Evolutionary conservation across 2,797 vertebrate genomes (phyloP).

Genomic region (Periparus ater): DNA sequence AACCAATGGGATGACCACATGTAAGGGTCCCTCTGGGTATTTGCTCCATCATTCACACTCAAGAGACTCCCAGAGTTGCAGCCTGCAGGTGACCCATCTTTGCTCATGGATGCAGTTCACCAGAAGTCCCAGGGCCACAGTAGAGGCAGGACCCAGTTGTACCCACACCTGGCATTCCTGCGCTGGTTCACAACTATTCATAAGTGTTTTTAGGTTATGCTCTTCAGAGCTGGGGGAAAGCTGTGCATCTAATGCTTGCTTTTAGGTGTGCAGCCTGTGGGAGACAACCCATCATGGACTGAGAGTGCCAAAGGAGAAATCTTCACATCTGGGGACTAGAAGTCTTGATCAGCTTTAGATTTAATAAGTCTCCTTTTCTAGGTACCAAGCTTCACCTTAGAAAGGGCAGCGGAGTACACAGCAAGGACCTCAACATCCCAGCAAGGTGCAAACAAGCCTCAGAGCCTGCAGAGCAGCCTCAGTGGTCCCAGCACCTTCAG

Average conservation of each 20-base stretch:
- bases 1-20: neutral
- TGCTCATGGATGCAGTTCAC: neutral
- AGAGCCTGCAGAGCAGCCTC: neutral
- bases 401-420: neutral
- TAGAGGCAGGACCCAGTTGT: fast-evolving
- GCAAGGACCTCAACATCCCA: neutral
- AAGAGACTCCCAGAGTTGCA: neutral
- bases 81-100: neutral
- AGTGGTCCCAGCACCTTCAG: neutral
- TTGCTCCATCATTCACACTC: neutral
- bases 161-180: neutral
- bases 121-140: neutral
- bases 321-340: neutral
- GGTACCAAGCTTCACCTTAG: neutral
- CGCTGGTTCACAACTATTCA: neutral
- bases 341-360: neutral
- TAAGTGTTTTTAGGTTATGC: neutral
- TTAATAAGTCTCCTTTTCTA: neutral
- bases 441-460: neutral
- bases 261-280: neutral
- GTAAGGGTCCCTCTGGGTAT: neutral
- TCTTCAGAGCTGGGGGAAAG: neutral
- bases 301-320: neutral
- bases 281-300: neutral
- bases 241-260: neutral